Base-by-base conservation (phyloP, 2,888 invertebrate genomes). In the Notodonta dromedarius region DNA sequence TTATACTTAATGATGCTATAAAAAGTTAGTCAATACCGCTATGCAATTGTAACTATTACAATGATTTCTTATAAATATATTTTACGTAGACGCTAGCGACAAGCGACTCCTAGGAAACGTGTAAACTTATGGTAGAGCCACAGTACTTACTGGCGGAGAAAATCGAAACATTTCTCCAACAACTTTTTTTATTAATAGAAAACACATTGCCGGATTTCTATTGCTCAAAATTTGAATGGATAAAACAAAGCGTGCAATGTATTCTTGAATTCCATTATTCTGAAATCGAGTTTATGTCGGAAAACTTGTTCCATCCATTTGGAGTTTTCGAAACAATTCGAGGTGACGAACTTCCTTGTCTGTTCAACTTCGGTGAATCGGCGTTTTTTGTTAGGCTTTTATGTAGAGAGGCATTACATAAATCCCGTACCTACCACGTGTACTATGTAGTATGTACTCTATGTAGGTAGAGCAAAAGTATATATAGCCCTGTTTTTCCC, bases 271-370 rank as follows among this genome's bases (percentile, higher is more conserved):
- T 50, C 16, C 16, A 50, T 16, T 50, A 16, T 50, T 50, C 6
- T 46, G 12, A 12, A 56, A 32, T 56, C 55, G 35, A 59, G 54
- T 48, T 62, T 52, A 16, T 50, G 7, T 16, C 11, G 14, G 50
- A 50, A 60, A 59, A 64, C 63, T 62, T 58, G 40, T 48, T 39
- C 57, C 62, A 35, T 61, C 61, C 66, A 57, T 65, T 66, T 59
- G 60, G 65, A 73, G 74, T 79, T 77, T 71, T 71, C 59, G 63
- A 72, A 74, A 77, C 73, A 76, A 74, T 76, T 72, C 65, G 71
- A 77, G 76, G 77, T 78, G 82, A 78, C 74, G 71, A 81, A 79
- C 72, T 78, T 82, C 65, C 66, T 70, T 70, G 78, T 74, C 74
- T 76, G 77, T 81, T 78, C 59, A 75, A 73, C 64, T 73, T 67